Base-by-base conservation (phyloP, 2,113 vertebrate species). In the Engystomops pustulosus region DNA sequence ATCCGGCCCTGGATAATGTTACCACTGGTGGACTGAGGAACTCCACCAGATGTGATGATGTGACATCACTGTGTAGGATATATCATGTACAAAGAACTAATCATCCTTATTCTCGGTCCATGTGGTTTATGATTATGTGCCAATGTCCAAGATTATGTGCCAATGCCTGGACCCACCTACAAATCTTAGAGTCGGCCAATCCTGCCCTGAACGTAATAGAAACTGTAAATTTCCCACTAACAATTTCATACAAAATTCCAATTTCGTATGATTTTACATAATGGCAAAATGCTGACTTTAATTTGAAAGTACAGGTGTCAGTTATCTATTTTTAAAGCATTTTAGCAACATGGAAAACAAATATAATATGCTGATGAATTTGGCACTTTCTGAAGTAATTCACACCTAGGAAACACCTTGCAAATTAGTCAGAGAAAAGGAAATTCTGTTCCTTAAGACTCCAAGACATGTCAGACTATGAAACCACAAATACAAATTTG, bases 371-470 rank as follows among this genome's bases (percentile, higher is more conserved):
- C 53, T 30, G 49, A 72, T 53, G 23, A 25, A 20, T 34, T 41
- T 81, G n/a, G 9, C 4, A 82, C 7, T 58, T 55, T 20, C 45
- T 81, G 20, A 72, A 60, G 80, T 30, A 30, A 58, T 82, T 72
- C 68, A 72, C 80, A 82, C 65, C 44, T 81, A 49, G 68, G 2
- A 18, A 55, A 11, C 6, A 25, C 15, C 68, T 41, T 71, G 25
- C n/a, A 72, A 2, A 55, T 80, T 80, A 80, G 62, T 49, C 62
- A 58, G 27, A 45, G 20, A 20, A 44, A 72, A 72, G 68, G 80
- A 82, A 82, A 82, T 82, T 41, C 23, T 72, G 18, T 15, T n/a
- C 2, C 9, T 30, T 38, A 10, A 34, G 27, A 67, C 67, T n/a
- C 18, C 32, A 17, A 51, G n/a, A 41, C 20, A 27, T 30, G 55